Percentiles rank a stretch among this genome's conserved stretches.
Evolutionary conservation across 1,140 invertebrate species (phyloP).

Genomic region (Bombus huntii): DNA sequence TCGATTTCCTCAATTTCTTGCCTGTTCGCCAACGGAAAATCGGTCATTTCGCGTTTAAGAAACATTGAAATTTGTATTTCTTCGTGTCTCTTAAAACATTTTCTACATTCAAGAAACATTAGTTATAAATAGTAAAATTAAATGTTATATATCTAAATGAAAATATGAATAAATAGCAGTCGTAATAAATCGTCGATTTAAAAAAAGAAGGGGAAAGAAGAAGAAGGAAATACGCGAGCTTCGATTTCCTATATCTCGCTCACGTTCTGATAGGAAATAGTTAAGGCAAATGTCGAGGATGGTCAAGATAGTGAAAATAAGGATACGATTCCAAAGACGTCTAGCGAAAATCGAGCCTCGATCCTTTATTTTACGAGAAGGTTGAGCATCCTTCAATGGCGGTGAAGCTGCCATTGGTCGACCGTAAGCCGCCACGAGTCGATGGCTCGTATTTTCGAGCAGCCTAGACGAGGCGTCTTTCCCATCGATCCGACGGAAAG

Average conservation of each 20-base stretch:
- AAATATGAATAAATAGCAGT: too few relatives aligned
- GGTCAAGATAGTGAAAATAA: background rate
- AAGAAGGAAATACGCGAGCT: background rate
- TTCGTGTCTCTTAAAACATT: background rate
- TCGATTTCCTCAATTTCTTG: background rate
- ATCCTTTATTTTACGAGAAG: constrained; percentile 4
- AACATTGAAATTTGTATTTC: too few relatives aligned
- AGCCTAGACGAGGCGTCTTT: constrained; percentile 38
- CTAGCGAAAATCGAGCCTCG: background rate
- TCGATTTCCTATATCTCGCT: too few relatives aligned
- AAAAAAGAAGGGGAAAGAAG: background rate
- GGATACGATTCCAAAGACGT: background rate
- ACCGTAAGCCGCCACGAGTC: constrained; percentile 12
- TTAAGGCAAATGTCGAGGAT: background rate
- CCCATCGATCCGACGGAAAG: constrained; percentile 42
- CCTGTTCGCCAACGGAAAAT: background rate
- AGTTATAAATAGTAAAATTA: too few relatives aligned
- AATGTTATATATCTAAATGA: too few relatives aligned
- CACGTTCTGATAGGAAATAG: background rate
- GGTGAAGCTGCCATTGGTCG: constrained; percentile 19
- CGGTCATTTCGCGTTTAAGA: background rate
- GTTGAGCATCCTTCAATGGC: constrained; percentile 15
- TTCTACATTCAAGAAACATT: background rate
- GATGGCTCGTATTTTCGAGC: constrained; percentile 45
- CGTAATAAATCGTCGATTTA: too few relatives aligned